Evolutionary conservation across 1,140 invertebrate genomes (phyloP).

Genomic region (Formica selysi): DNA sequence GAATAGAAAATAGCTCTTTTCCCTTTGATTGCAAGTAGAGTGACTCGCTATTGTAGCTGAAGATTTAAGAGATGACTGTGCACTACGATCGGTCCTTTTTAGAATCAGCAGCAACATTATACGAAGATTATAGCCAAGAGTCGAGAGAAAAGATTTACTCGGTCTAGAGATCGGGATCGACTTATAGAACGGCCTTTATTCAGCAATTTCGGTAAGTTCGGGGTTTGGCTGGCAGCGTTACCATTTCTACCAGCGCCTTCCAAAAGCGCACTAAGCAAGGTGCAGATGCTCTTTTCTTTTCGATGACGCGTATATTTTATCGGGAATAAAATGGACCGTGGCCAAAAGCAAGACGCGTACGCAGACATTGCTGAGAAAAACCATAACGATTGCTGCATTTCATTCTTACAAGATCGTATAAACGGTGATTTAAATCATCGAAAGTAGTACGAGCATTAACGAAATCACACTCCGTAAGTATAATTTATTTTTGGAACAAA

Average conservation of each 20-base stretch:
- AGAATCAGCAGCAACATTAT: neutral
- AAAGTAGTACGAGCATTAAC: constrained; percentile 23
- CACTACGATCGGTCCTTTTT: neutral
- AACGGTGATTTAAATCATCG: constrained; percentile 53
- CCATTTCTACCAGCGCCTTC: constrained; percentile 61
- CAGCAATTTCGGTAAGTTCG: constrained; percentile 58
- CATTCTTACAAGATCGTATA: constrained; percentile 24
- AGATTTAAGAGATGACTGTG: constrained; percentile 13
- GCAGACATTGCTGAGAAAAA: constrained; percentile 26
- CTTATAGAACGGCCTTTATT: constrained; percentile 54
- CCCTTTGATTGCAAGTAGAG: neutral
- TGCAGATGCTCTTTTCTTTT: constrained; percentile 40
- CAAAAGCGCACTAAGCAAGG: constrained; percentile 25
- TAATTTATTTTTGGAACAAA: neutral
- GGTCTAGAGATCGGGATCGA: constrained; percentile 24
- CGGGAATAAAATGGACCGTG: constrained; percentile 70
- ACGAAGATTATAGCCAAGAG: neutral
- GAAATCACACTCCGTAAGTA: neutral
- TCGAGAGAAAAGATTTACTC: constrained; percentile 33
- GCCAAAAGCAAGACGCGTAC: constrained; percentile 53
- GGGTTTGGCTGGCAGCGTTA: constrained; percentile 47
- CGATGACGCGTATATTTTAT: constrained; percentile 64
- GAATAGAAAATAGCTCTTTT: constrained; percentile 24
- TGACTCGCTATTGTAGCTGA: neutral
- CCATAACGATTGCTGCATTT: neutral